Percentiles rank a stretch among this genome's conserved stretches.
phyloP scores from a whole-genome alignment of 2,797 vertebrate genomes.

The Tarsius wallacei region DNA sequence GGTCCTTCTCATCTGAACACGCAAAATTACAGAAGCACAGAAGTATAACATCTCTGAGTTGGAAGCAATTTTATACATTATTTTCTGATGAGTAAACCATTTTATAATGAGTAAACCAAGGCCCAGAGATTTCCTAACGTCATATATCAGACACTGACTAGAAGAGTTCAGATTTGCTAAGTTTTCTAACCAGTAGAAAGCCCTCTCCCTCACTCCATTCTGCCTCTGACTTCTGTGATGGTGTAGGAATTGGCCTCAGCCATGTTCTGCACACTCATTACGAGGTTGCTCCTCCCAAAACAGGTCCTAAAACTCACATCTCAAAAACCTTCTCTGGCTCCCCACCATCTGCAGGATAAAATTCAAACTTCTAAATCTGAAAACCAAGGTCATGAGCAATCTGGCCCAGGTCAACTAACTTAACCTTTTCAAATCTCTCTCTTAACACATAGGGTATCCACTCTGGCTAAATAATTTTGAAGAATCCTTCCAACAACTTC shows the following conservation, averaged over 20 bases:
- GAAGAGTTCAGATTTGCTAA: neutral
- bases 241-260: neutral
- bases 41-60: neutral
- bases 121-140: neutral
- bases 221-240: neutral
- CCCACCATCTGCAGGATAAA: neutral
- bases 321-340: conserved; percentile 35
- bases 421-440: neutral
- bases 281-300: neutral
- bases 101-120: neutral
- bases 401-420: neutral
- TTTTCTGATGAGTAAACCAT: neutral
- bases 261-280: neutral
- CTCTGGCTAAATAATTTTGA: neutral
- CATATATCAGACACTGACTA: neutral
- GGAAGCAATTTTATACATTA: neutral
- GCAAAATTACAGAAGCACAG: neutral
- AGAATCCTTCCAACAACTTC: neutral
- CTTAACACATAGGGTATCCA: neutral
- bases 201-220: neutral
- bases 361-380: conserved; percentile 48
- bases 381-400: conserved; percentile 13
- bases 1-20: neutral
- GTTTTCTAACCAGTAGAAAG: neutral
- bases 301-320: neutral